phyloP scores from a whole-genome alignment of 2,113 vertebrate genomes.

The Terrapene triunguis region DNA sequence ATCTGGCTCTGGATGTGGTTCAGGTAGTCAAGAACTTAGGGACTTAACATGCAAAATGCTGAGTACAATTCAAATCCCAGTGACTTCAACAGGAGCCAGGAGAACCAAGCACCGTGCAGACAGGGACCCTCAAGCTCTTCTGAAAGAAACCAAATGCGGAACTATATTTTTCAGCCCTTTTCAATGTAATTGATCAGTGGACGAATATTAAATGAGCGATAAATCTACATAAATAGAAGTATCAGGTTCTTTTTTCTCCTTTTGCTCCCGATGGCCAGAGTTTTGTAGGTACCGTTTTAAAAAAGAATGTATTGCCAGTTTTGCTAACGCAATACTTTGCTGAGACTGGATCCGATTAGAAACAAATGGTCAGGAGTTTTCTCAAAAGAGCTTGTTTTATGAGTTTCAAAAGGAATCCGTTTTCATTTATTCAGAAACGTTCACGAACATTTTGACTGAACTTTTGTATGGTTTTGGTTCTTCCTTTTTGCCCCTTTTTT shows the following conservation, averaged over 20 bases:
- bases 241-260: neutral
- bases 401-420: neutral
- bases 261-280: neutral
- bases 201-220: neutral
- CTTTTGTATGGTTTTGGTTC: constrained; percentile 39
- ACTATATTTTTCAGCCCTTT: constrained; percentile 8
- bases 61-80: constrained; percentile 23
- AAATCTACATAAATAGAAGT: neutral
- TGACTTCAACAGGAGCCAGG: constrained; percentile 12
- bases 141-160: neutral
- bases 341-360: neutral
- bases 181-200: neutral
- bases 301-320: neutral
- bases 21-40: constrained; percentile 11
- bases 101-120: constrained; percentile 4
- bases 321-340: neutral
- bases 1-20: neutral
- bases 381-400: constrained; percentile 9
- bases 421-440: constrained; percentile 9
- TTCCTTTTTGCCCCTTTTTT: neutral
- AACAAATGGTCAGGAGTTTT: constrained; percentile 6
- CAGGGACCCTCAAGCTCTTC: constrained; percentile 42
- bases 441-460: neutral
- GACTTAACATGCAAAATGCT: constrained; percentile 21
- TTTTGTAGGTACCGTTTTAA: neutral